These are phyloP conservation scores for Tenodera sinensis DNA, from an alignment of 2,888 invertebrate genomes.

Conservation along the genomic window DNA sequence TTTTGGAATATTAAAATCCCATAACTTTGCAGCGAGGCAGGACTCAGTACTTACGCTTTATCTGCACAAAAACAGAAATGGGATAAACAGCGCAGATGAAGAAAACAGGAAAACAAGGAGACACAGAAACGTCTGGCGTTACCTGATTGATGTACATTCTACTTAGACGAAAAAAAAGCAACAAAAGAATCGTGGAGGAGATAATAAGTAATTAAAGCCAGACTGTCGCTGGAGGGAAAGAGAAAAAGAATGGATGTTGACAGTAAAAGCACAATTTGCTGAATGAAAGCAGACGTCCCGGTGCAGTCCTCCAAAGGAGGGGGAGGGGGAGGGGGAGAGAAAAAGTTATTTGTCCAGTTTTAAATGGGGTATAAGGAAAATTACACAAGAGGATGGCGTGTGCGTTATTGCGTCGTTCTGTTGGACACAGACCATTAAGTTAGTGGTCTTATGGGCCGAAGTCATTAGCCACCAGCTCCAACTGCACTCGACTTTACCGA, in stretches of 20 bases:
- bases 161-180: neutral
- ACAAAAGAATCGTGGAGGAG: neutral
- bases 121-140: neutral
- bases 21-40: too few species aligned
- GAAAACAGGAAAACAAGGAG: neutral
- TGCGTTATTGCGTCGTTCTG: too few species aligned
- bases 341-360: neutral
- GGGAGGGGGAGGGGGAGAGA: neutral
- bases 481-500: too few species aligned
- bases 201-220: neutral
- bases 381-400: neutral
- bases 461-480: too few species aligned
- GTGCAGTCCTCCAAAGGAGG: neutral
- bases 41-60: neutral
- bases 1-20: too few species aligned
- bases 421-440: neutral
- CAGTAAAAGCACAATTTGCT: neutral
- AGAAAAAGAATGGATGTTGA: neutral
- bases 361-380: neutral
- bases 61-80: neutral
- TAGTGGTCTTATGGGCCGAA: neutral
- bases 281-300: neutral
- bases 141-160: neutral
- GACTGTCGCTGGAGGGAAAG: neutral
- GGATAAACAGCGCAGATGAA: neutral